These are phyloP conservation scores for Drosophila arawakana DNA, from an alignment of 1,140 invertebrate genomes.

Conservation along the genomic window DNA sequence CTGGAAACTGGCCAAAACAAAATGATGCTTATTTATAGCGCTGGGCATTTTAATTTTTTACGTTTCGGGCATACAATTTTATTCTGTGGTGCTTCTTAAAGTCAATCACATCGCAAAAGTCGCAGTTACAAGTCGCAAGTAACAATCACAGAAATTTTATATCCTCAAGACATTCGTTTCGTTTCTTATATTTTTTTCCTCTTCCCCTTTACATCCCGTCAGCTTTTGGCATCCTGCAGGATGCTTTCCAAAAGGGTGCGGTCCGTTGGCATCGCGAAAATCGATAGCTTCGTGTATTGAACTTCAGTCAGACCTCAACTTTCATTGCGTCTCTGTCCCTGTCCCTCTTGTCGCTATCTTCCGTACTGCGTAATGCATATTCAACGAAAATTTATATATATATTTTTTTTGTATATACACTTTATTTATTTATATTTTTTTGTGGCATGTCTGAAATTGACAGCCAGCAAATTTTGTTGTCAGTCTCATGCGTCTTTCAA, in stretches of 20 bases:
- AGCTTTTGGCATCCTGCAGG: constrained; percentile 17
- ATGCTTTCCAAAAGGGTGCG: constrained; percentile 54
- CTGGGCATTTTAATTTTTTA: constrained; percentile 73
- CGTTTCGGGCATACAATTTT: constrained; percentile 51
- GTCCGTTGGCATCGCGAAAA: constrained; percentile 38
- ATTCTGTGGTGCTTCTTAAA: constrained; percentile 49
- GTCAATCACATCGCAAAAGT: constrained; percentile 63
- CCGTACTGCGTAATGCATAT: constrained; percentile 65
- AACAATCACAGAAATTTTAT: constrained; percentile 44
- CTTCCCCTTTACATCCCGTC: background rate
- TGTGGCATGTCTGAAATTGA: constrained; percentile 60
- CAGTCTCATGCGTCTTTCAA: constrained; percentile 59
- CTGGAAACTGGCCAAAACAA: constrained; percentile 32
- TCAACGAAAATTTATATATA: constrained; percentile 50
- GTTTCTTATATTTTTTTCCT: background rate
- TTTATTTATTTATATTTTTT: constrained; percentile 30
- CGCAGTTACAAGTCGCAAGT: constrained; percentile 14
- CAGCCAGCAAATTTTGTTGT: constrained; percentile 74
- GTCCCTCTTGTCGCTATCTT: background rate
- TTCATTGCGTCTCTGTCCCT: constrained; percentile 17
- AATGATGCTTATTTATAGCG: constrained; percentile 65
- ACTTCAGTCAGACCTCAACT: constrained; percentile 36
- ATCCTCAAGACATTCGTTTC: constrained; percentile 39
- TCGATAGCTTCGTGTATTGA: constrained; percentile 58
- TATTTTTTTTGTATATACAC: constrained; percentile 35